A percentile compares a stretch with the other conserved stretches of the same genome.
Evolutionary conservation across 2,888 invertebrate genomes (phyloP).

Genomic region (Stenichneumon culpator): DNA sequence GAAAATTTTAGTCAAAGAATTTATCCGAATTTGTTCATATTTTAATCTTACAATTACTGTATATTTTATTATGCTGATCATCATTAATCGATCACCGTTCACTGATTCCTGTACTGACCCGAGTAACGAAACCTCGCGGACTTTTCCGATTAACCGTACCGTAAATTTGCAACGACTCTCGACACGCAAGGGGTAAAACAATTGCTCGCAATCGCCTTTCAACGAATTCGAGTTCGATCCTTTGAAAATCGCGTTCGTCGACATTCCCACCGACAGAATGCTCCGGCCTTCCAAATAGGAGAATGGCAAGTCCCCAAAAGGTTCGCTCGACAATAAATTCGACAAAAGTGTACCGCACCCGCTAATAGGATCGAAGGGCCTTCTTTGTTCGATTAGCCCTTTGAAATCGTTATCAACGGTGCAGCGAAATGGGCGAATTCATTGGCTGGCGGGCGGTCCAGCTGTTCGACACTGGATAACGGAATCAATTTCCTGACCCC

Average conservation of each 20-base stretch:
- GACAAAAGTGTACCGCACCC: neutral
- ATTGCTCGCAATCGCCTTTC: neutral
- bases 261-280: neutral
- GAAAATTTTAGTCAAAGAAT: too few species aligned
- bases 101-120: neutral
- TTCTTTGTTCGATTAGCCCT: constrained; percentile 12
- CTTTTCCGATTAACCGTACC: neutral
- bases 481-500: constrained; percentile 39
- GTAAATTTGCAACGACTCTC: neutral
- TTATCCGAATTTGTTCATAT: too few species aligned
- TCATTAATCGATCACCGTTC: neutral
- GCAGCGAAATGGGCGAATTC: neutral
- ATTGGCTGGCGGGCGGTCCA: neutral
- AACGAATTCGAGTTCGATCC: constrained; percentile 1
- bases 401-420: neutral
- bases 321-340: neutral
- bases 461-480: constrained; percentile 20
- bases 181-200: neutral
- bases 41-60: too few species aligned
- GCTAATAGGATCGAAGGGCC: neutral
- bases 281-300: neutral
- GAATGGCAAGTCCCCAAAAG: neutral
- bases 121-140: neutral
- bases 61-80: too few species aligned
- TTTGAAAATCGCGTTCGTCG: constrained; percentile 21